Evolutionary conservation across 2,113 vertebrate species (phyloP), one percentile per base, ranked within the genome.

Genomic region (Zosterops japonicus): DNA sequence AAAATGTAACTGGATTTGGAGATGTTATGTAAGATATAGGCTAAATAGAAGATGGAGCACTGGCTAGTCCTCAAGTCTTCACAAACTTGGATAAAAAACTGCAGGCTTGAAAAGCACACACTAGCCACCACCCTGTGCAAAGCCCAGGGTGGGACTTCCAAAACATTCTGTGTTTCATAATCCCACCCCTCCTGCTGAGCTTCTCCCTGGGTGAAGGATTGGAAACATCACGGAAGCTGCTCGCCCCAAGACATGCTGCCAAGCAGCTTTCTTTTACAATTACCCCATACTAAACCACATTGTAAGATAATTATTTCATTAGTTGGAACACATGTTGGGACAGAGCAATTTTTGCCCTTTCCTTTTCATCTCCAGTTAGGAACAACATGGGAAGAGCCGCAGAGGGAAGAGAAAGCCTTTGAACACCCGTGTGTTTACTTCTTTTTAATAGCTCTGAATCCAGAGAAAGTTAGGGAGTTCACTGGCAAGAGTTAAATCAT

Each of bases 251-350:
- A 93, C 63, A 93, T 0, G 4, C 69, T 94, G 93, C 94, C 93
- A 96, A 92, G 52, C 33, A 63, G 72, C 85, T 96, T 90, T 92
- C 82, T 92, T 93, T 81, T 69, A 77, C 86, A 86, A 97, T 94
- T 95, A 71, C 89, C 83, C 67, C 91, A 87, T 41, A 36, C 53
- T 89, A 90, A 96, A 50, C 67, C 52, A 81, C 82, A 94, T 64
- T 92, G 89, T 90, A 81, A 94, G 88, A 87, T 95, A 96, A 95
- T 96, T 96, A 85, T 94, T 94, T 96, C 91, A 83, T 96, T 87
- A 88, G 70, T 18, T 59, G 42, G 61, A 92, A 91, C 85, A 36
- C 94, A 0, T 89, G 95, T 90, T 95, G 57, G 39, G 80, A 87
- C 96, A 96, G 44, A 81, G 56, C n/a, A 86, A 64, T 89, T 81